phyloP scores from a whole-genome alignment of 2,888 invertebrate genomes.

The Antheraea assamensis region DNA sequence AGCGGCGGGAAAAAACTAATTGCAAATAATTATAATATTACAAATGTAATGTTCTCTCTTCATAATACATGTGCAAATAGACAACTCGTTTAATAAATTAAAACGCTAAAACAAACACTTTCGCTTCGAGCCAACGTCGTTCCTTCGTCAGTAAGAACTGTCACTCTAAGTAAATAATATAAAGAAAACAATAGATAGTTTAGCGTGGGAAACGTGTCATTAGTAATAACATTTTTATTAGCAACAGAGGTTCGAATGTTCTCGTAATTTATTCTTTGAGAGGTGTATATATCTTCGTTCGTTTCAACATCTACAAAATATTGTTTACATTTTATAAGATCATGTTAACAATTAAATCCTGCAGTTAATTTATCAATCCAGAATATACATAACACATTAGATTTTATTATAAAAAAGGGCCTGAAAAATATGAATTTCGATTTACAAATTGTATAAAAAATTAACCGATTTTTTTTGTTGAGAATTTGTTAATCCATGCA shows the following conservation, averaged over 20 bases:
- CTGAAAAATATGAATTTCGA: too few relatives aligned
- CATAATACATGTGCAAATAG: neutral
- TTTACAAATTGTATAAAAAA: too few relatives aligned
- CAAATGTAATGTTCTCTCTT: neutral
- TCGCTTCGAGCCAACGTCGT: neutral
- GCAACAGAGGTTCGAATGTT: neutral
- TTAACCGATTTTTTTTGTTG: too few relatives aligned
- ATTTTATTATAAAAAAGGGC: too few relatives aligned
- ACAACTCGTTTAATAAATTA: neutral
- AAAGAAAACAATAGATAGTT: neutral
- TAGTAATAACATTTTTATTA: neutral
- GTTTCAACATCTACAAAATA: neutral
- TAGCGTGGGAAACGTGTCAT: slow-evolving; percentile 1
- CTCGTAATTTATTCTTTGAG: neutral
- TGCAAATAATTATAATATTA: too few relatives aligned
- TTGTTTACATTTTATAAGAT: too few relatives aligned
- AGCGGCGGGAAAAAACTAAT: too few relatives aligned
- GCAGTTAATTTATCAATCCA: too few relatives aligned
- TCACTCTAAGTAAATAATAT: too few relatives aligned
- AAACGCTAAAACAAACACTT: neutral
- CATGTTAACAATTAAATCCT: too few relatives aligned
- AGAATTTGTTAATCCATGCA: too few relatives aligned
- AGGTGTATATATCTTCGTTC: neutral
- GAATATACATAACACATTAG: too few relatives aligned
- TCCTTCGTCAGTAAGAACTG: neutral